Evolutionary conservation across 1,140 invertebrate species (phyloP).

Genomic region (Rhopalosiphum padi): DNA sequence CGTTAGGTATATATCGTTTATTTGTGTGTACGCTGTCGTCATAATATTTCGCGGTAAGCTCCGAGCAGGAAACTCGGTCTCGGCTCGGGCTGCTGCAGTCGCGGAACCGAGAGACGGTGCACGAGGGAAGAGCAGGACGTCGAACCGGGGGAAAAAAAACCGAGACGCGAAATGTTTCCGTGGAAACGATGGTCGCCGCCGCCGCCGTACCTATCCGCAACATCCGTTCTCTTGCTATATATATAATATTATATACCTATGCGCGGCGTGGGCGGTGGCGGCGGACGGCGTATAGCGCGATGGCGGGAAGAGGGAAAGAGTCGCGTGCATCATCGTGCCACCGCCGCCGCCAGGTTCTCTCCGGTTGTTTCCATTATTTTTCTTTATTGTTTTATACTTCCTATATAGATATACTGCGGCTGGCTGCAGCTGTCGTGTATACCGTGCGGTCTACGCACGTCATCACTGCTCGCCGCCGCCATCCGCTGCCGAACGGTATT

Average conservation of each 20-base stretch:
- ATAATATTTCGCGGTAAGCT: not conserved
- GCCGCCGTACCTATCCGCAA: not conserved
- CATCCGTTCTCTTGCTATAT: not conserved
- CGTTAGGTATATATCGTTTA: not conserved
- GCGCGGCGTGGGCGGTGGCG: not conserved
- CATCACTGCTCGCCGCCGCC: not conserved
- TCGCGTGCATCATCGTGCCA: not conserved
- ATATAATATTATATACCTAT: not conserved
- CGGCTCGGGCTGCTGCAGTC: not conserved
- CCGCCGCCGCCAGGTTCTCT: not conserved
- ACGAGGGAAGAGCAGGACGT: not conserved
- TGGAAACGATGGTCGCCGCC: constrained; percentile 22
- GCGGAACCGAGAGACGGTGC: not conserved
- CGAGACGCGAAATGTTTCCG: constrained; percentile 30
- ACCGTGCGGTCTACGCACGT: too few species aligned
- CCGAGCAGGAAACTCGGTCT: not conserved
- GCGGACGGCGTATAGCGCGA: not conserved
- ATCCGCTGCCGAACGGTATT: not conserved
- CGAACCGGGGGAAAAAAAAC: not conserved
- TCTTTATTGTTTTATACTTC: not conserved
- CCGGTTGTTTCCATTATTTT: not conserved
- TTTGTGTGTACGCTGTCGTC: not conserved
- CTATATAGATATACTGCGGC: too few species aligned
- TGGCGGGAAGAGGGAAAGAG: not conserved
- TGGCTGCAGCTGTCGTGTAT: not conserved